phyloP scores from a whole-genome alignment of 2,888 invertebrate species.

The Hirtodrosophila histrioides region DNA sequence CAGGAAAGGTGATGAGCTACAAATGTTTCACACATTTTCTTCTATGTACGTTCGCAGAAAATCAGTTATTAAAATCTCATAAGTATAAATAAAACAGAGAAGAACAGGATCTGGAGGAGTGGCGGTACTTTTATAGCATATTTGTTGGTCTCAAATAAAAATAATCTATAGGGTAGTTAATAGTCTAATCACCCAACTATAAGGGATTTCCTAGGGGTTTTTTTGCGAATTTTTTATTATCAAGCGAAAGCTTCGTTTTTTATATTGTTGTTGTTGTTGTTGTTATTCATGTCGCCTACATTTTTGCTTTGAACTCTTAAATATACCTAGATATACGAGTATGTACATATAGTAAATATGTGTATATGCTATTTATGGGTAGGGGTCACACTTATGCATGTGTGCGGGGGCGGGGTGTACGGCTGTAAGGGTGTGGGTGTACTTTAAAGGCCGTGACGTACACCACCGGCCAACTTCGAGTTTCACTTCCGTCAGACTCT shows the following conservation, averaged over 20 bases:
- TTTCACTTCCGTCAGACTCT: conserved; percentile 49
- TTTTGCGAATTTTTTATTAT: conserved; percentile 49
- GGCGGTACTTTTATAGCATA: neutral
- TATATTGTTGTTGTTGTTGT: too few species aligned
- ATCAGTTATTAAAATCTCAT: too few species aligned
- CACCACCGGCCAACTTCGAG: conserved; percentile 18
- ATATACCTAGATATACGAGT: conserved; percentile 45
- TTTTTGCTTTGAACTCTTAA: conserved; percentile 58
- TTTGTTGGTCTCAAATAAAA: too few species aligned
- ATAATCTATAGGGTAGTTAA: conserved; percentile 15
- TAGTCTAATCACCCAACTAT: neutral
- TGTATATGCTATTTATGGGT: conserved; percentile 17
- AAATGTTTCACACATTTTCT: too few species aligned
- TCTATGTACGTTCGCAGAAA: too few species aligned
- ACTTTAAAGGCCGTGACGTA: conserved; percentile 45
- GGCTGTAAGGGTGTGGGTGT: conserved; percentile 10
- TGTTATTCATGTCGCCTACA: conserved; percentile 46
- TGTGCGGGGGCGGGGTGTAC: neutral
- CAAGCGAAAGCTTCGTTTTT: conserved; percentile 20
- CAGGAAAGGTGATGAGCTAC: too few species aligned
- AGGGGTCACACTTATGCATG: conserved; percentile 8
- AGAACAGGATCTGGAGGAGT: too few species aligned
- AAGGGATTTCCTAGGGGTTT: conserved; percentile 4
- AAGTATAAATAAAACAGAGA: too few species aligned
- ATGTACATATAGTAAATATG: conserved; percentile 2